Evolutionary conservation across 2,113 vertebrate genomes (phyloP), one percentile per base, ranked within the genome.

Genomic region (Podilymbus podiceps): DNA sequence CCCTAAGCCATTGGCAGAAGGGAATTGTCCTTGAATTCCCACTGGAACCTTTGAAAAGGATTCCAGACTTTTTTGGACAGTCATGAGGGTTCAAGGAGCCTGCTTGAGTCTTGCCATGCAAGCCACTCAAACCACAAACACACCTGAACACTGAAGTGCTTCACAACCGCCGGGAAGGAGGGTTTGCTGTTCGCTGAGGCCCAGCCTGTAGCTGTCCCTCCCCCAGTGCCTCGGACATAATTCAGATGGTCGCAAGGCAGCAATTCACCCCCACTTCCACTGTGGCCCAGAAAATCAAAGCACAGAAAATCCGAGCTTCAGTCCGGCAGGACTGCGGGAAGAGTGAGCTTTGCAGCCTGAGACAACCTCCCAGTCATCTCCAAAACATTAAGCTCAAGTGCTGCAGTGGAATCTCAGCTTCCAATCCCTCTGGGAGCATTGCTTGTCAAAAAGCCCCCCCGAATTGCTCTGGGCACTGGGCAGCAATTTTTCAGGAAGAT

Each of bases 221-320:
- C 67, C 49, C 25, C 35, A 8, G 4, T 8, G 18, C 73, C 63
- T 38, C 12, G 0, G 68, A 22, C 27, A 7, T 22, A 30, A 50
- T 13, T 35, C 76, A 21, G 25, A 25, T 2, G 6, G 24, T 42
- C 42, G 42, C n/a, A 14, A 31, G 58, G 49, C 75, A 79, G 28
- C 22, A 10, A 19, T 23, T 79, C 56, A 22, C 47, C 35, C 21
- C 22, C 33, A 7, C 13, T 58, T 52, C 60, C 60, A 19, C 33
- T 60, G 5, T 33, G 5, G 52, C 33, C 40, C 42, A 22, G 64
- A 46, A 53, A 22, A 78, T 15, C 8, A 22, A 22, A 42, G 63
- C 24, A 23, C 17, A 2, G n/a, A n/a, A 30, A 33, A n/a, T 21
- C 2, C 0, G 5, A 56, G 28, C 35, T 50, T 33, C 23, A 8